These are phyloP conservation scores for Petrocephalus zakoni DNA, from an alignment of 2,113 vertebrate genomes.

Conservation along the genomic window DNA sequence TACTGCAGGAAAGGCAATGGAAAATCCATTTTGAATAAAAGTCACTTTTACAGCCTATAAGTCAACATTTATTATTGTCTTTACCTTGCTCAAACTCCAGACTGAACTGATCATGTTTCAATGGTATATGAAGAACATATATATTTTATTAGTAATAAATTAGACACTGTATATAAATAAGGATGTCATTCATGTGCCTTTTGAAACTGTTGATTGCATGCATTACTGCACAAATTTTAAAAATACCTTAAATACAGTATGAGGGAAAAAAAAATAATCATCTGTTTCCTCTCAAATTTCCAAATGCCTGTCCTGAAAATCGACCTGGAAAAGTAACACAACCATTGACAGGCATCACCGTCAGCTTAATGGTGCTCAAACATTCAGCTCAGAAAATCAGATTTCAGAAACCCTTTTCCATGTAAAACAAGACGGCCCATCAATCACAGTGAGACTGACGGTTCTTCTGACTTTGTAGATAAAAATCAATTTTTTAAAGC, in stretches of 20 bases:
- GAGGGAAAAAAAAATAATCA: not conserved
- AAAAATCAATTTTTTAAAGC: slow-evolving; percentile 7
- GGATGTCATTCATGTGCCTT: not conserved
- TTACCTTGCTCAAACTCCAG: not conserved
- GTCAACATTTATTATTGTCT: not conserved
- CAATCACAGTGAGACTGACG: not conserved
- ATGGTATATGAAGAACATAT: not conserved
- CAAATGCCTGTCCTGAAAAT: slow-evolving; percentile 1
- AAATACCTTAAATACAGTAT: not conserved
- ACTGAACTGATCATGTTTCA: not conserved
- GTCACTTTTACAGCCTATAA: not conserved
- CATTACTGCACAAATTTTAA: not conserved
- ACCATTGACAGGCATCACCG: slow-evolving; percentile 10
- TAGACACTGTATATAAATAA: not conserved
- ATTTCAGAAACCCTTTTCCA: slow-evolving; percentile 10
- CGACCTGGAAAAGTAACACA: slow-evolving; percentile 7
- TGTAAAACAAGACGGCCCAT: slow-evolving; percentile 13
- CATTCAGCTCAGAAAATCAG: slow-evolving; percentile 13
- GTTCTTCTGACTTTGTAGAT: not conserved
- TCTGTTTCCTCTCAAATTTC: slow-evolving; percentile 3
- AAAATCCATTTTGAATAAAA: not conserved
- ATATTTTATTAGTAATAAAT: not conserved
- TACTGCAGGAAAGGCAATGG: not conserved
- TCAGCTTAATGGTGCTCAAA: slow-evolving; percentile 13
- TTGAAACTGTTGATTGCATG: not conserved